Base-by-base conservation (phyloP, 1,140 invertebrate species). In the Mercenaria mercenaria region DNA sequence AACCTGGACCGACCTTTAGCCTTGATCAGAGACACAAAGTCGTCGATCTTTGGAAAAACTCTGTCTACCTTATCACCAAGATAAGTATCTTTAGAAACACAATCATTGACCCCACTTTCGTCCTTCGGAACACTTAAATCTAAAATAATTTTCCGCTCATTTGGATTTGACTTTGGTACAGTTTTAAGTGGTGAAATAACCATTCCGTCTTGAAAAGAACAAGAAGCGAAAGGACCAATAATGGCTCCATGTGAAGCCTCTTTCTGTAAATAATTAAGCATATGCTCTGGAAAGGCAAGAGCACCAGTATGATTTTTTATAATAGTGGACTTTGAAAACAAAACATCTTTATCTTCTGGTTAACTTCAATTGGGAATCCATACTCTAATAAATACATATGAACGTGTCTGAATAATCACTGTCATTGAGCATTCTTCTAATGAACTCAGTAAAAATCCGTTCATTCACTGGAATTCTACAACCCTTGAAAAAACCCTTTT, bases 231-330 rank as follows among this genome's bases (percentile, higher is more conserved):
- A 15, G 43, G 43, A 23, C 43, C 52, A n/a, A 59, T 59, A 59
- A 77, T n/a, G 39, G 50, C 74, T 56, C 11, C n/a, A 41, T 32
- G 20, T 77, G 47, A 72, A 15, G 11, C 39, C 47, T 77, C 84
- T 29, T 76, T 76, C 26, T 39, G n/a, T 72, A 76, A 76, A 56
- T 86, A 86, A 18, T 47, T n/a, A 37, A 34, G 20, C n/a, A 56
- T 76, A n/a, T 86, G 64, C 8, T 76, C 47, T 20, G 72, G 84
- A 56, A 32, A 87, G 4, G 23, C 11, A 4, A 11, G 18, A 41
- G 85, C 72, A 26, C 85, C 85, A 23, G 37, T 79, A 39, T 87
- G 74, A 87, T 87, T 87, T 76, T 86, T 47, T 20, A 52, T 6
- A n/a, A 6, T 23, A 23, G 15, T 4, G 3, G 52, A 59, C 23